These are phyloP conservation scores for Microctonus brassicae DNA, from an alignment of 2,888 invertebrate species.

Conservation along the genomic window DNA sequence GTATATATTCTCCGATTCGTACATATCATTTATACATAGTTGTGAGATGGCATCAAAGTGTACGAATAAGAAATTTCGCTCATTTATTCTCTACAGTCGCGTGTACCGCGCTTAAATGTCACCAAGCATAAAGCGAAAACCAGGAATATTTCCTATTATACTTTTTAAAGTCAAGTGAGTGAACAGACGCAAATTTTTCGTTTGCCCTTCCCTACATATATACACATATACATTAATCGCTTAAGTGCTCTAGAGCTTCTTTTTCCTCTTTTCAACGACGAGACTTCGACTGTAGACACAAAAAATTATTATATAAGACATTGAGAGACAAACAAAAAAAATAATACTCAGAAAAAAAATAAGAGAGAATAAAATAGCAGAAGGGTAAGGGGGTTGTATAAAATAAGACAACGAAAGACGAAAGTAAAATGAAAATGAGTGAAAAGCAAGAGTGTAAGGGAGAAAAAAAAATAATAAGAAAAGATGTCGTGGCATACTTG, in stretches of 20 bases:
- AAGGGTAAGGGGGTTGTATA: conserved; percentile 18
- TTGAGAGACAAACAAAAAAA: conserved; percentile 24
- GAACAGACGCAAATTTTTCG: conserved; percentile 5
- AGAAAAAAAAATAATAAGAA: conserved; percentile 24
- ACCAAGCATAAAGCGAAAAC: neutral
- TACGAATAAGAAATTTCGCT: conserved; percentile 27
- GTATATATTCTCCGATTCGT: neutral
- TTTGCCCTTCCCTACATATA: neutral
- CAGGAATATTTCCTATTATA: neutral
- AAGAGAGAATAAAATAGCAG: conserved; percentile 20
- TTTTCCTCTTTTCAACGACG: conserved; percentile 23
- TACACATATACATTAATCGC: conserved; percentile 38
- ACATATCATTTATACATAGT: neutral
- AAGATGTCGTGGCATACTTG: conserved; percentile 25
- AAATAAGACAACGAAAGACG: conserved; percentile 14
- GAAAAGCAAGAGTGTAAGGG: conserved; percentile 13
- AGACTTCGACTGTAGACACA: too few relatives aligned
- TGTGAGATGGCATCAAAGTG: conserved; percentile 18
- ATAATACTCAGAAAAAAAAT: conserved; percentile 12
- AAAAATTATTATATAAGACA: too few relatives aligned
- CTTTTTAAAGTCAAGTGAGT: neutral
- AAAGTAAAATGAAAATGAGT: conserved; percentile 14
- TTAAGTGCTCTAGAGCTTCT: conserved; percentile 35
- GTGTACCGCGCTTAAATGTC: neutral
- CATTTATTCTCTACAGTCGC: neutral